These are phyloP conservation scores for Brachypalpus laphriformis DNA, from an alignment of 2,888 invertebrate genomes.

Conservation along the genomic window DNA sequence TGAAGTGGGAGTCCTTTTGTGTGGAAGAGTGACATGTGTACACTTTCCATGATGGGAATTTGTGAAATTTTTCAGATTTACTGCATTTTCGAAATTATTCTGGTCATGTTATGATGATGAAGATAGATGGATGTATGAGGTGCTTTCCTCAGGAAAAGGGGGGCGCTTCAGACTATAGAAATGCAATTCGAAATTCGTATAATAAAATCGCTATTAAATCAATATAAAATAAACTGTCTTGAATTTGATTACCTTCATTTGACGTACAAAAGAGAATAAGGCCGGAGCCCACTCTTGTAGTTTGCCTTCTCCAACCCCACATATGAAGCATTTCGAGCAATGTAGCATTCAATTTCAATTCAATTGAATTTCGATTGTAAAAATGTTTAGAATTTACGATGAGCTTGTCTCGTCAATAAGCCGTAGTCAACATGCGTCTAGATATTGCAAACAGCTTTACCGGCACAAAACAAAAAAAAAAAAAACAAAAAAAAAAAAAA, in stretches of 20 bases:
- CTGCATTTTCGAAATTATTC: not conserved
- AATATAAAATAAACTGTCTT: not conserved
- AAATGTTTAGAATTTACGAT: conserved; percentile 54
- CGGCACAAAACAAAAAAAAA: not conserved
- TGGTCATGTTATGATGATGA: not conserved
- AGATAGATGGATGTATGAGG: not conserved
- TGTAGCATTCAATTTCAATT: conserved; percentile 51
- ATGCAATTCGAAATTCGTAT: not conserved
- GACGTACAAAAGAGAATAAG: not conserved
- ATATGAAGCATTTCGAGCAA: not conserved
- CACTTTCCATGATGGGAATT: conserved; percentile 19
- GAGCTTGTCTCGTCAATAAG: conserved; percentile 1
- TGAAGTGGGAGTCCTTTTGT: not conserved
- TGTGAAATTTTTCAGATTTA: conserved; percentile 1
- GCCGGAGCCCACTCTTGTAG: not conserved
- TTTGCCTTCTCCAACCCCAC: not conserved
- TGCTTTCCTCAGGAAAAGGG: too few relatives aligned
- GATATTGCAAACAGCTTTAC: conserved; percentile 8
- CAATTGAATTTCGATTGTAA: conserved; percentile 52
- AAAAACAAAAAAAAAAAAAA: not conserved
- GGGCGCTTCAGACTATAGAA: too few relatives aligned
- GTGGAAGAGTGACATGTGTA: conserved; percentile 1
- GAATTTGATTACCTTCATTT: not conserved
- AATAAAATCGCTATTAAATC: not conserved
- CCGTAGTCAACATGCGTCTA: not conserved